Evolutionary conservation across 2,888 invertebrate genomes (phyloP), one percentile per base, ranked within the genome.

Genomic region (Fragum fragum): DNA sequence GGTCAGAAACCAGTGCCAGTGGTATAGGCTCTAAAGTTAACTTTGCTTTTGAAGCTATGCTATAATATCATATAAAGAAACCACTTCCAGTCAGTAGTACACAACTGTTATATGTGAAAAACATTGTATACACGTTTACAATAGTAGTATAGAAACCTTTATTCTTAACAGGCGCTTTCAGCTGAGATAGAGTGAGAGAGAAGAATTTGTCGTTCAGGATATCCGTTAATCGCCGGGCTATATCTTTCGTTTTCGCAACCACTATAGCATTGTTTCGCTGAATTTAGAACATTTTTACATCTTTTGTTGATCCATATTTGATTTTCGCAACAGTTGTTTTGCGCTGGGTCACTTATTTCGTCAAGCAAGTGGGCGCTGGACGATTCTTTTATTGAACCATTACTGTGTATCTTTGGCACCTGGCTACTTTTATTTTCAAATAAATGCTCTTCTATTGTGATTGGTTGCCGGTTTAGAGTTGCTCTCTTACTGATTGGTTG

Each of bases 391-490:
- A 28, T 42, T 14, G 32, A 36, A 16, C 42, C 59, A 23, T 73
- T 73, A n/a, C 59, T 59, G 39, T 61, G 53, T 55, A 71, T 9
- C 29, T 28, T 29, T 36, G 55, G 36, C 11, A 36, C 21, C 16
- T 26, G 26, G 9, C 21, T 39, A 9, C 26, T 11, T 42, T 23
- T 39, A n/a, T 32, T 36, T 5, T 73, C 73, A 32, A 16, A 73
- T n/a, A 39, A 21, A 16, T 59, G 61, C 18, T 61, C 73, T 3
- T 73, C 73, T n/a, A 73, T 39, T 42, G 61, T 42, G 32, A 42
- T 42, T 39, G 73, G 42, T 23, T 73, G 73, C 11, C 59, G n/a
- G 6, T 73, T 21, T 42, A 73, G 28, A 7, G 23, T 32, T 18
- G 73, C 36, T 18, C 28, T 59, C 47, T 14, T 47, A 3, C 23